Evolutionary conservation across 2,797 vertebrate species (phyloP).

Genomic region (Apogon hyalosoma): DNA sequence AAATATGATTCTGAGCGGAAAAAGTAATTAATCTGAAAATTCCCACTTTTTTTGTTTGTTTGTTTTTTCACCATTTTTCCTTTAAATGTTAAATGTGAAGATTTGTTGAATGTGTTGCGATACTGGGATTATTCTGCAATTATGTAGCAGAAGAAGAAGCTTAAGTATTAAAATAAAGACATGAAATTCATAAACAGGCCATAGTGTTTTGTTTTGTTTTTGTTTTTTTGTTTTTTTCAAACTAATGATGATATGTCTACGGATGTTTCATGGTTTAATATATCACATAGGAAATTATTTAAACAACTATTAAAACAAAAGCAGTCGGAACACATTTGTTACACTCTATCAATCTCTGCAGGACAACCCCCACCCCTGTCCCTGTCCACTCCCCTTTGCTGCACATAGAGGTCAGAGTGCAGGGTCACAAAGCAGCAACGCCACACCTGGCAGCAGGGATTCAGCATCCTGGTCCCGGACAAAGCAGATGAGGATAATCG

Average conservation of each 20-base stretch:
- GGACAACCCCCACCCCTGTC: neutral
- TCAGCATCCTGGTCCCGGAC: constrained; percentile 24
- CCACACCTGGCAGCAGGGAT: constrained; percentile 36
- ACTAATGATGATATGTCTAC: too few relatives aligned
- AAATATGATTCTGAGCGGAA: neutral
- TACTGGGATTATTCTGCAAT: too few relatives aligned
- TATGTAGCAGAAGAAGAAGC: neutral
- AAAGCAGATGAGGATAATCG: constrained; percentile 31
- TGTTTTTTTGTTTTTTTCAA: too few relatives aligned
- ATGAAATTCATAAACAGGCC: too few relatives aligned
- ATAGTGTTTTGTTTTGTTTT: too few relatives aligned
- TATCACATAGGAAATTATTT: neutral
- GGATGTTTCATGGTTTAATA: too few relatives aligned
- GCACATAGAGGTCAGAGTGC: constrained; percentile 49
- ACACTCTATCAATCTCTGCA: constrained; percentile 6
- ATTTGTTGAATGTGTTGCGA: neutral
- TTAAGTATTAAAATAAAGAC: neutral
- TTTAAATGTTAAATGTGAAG: neutral
- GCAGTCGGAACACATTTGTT: neutral
- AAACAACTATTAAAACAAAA: neutral
- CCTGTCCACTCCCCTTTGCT: too few relatives aligned
- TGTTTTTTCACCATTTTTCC: neutral
- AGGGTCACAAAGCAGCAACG: constrained; percentile 21
- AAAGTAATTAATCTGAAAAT: neutral
- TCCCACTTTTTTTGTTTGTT: neutral